Evolutionary conservation across 1,140 invertebrate genomes (phyloP), one percentile per base, ranked within the genome.

Genomic region (Bombus polaris): DNA sequence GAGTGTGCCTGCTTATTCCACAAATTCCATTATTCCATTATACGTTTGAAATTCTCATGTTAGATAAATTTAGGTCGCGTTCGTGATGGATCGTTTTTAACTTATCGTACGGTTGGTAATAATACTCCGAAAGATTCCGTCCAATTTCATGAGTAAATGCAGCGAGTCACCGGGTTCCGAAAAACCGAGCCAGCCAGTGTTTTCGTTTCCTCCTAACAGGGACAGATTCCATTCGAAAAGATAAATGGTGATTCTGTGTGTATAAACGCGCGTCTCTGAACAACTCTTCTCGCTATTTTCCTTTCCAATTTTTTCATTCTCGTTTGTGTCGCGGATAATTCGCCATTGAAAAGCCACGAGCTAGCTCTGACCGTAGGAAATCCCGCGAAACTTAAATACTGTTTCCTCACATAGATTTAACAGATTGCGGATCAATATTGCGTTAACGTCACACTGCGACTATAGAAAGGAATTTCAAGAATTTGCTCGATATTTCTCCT

Each of bases 171-270:
- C 39, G 37, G 12, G 39, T 44, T 12, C 37, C 65, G 53, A 42
- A 72, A 44, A 71, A 79, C 5, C n/a, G 39, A 37, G 8, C 5
- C 13, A 15, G 10, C 25, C 10, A 28, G 28, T 72, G 47, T 85
- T 82, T 83, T 79, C 82, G 47, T 84, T 79, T 28, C 13, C 10
- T 39, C 15, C 22, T 42, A 53, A n/a, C 53, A 37, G 42, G 15
- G 39, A 37, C n/a, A 37, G 68, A 80, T 80, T 68, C 71, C 71
- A 62, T 71, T 80, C 22, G 66, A 53, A 65, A 65, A 85, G 83
- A 85, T 47, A 85, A 85, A 85, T 80, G 77, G 68, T 62, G 57
- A 80, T 28, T 85, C 39, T n/a, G 4, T 28, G 42, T 73, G 53
- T 13, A n/a, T 65, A 47, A 47, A 42, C 22, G 79, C 68, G 10